Evolutionary conservation across 2,888 invertebrate genomes (phyloP), one percentile per base, ranked within the genome.

Genomic region (Drosophila antonietae): DNA sequence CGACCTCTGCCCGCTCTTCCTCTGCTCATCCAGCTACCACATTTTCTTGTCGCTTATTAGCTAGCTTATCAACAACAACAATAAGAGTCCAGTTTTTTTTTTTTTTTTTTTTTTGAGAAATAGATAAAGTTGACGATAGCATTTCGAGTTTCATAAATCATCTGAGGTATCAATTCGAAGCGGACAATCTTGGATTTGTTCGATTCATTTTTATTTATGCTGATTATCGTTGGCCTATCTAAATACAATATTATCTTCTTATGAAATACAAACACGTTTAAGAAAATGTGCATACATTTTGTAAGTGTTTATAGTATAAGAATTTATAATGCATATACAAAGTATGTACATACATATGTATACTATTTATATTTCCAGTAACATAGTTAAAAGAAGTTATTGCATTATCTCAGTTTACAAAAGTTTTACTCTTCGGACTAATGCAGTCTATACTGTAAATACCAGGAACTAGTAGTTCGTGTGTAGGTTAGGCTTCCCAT

Each of bases 21-120:
- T 20, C 47, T 39, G 57, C 71, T 63, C 63, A 20, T 46, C 69
- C 58, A 55, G 66, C 88, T 80, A 80, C 86, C 75, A 72, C 75
- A 78, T 73, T 88, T 85, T 73, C 75, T 67, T 68, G 78, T 75
- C 78, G 72, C 86, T 80, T 88, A 88, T 84, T 88, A 86, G 87
- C 72, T 73, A 71, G 59, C 80, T 83, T 88, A 88, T 85, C 88
- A 77, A 35, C 57, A 47, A 41, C 88, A 77, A 35, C 53, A 18
- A 43, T 43, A 51, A 47, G 59, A 39, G 79, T 69, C 56, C 52
- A 78, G 74, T 73, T 76, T 68, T 61, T 39, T 5, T 28, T n/a
- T 28, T 28, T 67, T 14, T n/a, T n/a, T 73, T 76, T 68, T 61
- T 28, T 28, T 67, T 14, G 52, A 57, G 46, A 33, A 44, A 64